These are phyloP conservation scores for Falco naumanni DNA, from an alignment of 2,797 vertebrate genomes.

Conservation along the genomic window DNA sequence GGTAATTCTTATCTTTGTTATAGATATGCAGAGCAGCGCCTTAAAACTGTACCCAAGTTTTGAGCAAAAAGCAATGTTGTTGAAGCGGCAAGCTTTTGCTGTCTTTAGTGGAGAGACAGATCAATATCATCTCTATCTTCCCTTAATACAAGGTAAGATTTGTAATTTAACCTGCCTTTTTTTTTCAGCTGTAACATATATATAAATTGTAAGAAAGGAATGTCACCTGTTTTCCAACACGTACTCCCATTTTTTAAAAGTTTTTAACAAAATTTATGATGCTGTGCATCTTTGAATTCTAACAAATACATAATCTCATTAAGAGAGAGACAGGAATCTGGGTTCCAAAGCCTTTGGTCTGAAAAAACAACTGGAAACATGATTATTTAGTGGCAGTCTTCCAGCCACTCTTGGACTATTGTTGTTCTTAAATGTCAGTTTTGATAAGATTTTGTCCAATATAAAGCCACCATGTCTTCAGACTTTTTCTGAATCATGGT, in stretches of 20 bases:
- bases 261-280: background rate
- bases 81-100: slow-evolving; percentile 95
- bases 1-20: background rate
- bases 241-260: background rate
- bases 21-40: slow-evolving; percentile 94
- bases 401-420: background rate
- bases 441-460: background rate
- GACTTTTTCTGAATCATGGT: background rate
- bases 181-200: background rate
- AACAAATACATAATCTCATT: background rate
- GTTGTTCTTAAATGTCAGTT: background rate
- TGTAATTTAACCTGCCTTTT: background rate
- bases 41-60: slow-evolving; percentile 89
- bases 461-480: background rate
- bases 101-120: slow-evolving; percentile 95
- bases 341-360: background rate
- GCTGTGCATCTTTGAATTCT: background rate
- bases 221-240: background rate
- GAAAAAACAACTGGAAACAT: background rate
- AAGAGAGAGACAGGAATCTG: background rate
- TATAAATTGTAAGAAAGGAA: background rate
- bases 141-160: slow-evolving; percentile 93
- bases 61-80: slow-evolving; percentile 95
- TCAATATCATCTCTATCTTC: slow-evolving; percentile 96
- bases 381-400: background rate